These are phyloP conservation scores for Micrasema minimum DNA, from an alignment of 1,140 invertebrate genomes.

Conservation along the genomic window DNA sequence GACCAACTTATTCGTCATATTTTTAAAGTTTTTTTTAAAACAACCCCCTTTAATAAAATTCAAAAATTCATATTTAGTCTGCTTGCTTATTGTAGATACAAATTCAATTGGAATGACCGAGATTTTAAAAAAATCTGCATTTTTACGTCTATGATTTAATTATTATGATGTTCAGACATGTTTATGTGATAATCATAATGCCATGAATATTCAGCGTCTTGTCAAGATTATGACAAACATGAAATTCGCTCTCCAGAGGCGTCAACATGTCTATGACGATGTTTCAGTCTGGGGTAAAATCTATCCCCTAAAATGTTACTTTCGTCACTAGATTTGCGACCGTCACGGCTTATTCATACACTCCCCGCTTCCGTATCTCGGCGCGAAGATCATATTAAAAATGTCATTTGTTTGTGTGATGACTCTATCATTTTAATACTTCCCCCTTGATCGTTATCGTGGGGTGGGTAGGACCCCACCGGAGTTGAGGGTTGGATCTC, in stretches of 20 bases:
- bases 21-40: too few relatives aligned
- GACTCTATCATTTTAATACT: slow-evolving; percentile 52
- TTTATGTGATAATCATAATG: not conserved
- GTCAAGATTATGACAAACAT: too few relatives aligned
- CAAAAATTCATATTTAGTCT: too few relatives aligned
- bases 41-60: too few relatives aligned
- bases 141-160: too few relatives aligned
- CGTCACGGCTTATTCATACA: slow-evolving; percentile 19
- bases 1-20: too few relatives aligned
- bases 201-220: slow-evolving; percentile 4
- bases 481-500: not conserved
- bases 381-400: slow-evolving; percentile 51
- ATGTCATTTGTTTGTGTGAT: slow-evolving; percentile 52
- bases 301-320: not conserved
- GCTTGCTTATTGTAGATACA: too few relatives aligned
- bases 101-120: too few relatives aligned
- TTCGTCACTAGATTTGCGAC: slow-evolving; percentile 12
- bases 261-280: too few relatives aligned
- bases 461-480: not conserved
- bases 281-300: not conserved
- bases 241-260: too few relatives aligned
- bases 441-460: slow-evolving; percentile 45
- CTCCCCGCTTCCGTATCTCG: slow-evolving; percentile 36
- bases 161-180: too few relatives aligned
- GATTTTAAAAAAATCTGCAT: too few relatives aligned